These are phyloP conservation scores for Neuroterus valhalla DNA, from an alignment of 1,140 invertebrate species.

Conservation along the genomic window DNA sequence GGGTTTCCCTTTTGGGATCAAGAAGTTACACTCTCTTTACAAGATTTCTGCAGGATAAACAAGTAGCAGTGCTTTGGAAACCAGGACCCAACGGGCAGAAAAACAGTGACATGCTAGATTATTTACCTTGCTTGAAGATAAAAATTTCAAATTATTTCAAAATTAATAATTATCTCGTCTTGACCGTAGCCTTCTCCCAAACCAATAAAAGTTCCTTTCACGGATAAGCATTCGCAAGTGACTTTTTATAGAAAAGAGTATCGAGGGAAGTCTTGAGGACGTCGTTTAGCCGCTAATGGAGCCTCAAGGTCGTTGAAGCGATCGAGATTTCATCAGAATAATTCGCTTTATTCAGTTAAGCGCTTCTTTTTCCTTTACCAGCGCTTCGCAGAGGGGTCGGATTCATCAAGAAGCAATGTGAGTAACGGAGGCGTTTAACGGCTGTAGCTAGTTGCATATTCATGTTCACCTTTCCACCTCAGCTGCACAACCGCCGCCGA, in stretches of 20 bases:
- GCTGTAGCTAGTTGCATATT: conserved; percentile 60
- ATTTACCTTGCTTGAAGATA: too few species aligned
- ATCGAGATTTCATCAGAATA: conserved; percentile 1
- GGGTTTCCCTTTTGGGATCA: not conserved
- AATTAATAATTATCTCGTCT: too few species aligned
- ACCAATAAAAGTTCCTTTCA: not conserved
- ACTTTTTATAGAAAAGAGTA: not conserved
- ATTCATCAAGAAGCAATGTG: conserved; percentile 54
- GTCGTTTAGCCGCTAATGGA: conserved; percentile 17
- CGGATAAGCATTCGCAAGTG: not conserved
- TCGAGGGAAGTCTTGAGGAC: conserved; percentile 20
- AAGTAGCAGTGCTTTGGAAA: too few species aligned
- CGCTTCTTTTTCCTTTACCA: conserved; percentile 22
- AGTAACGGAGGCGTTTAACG: conserved; percentile 61
- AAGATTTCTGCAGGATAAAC: not conserved
- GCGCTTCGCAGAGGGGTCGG: not conserved
- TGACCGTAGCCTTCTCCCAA: too few species aligned
- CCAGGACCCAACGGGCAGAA: too few species aligned
- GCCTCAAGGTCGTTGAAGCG: not conserved
- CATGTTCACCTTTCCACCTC: conserved; percentile 55
- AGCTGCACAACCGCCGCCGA: conserved; percentile 51
- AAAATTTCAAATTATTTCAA: too few species aligned
- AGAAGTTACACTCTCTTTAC: not conserved
- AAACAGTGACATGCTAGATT: too few species aligned
- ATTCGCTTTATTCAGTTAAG: conserved; percentile 36